Conservation (phyloP, 2,888 invertebrate genomes). For the Ichneumoninae sp. region DNA sequence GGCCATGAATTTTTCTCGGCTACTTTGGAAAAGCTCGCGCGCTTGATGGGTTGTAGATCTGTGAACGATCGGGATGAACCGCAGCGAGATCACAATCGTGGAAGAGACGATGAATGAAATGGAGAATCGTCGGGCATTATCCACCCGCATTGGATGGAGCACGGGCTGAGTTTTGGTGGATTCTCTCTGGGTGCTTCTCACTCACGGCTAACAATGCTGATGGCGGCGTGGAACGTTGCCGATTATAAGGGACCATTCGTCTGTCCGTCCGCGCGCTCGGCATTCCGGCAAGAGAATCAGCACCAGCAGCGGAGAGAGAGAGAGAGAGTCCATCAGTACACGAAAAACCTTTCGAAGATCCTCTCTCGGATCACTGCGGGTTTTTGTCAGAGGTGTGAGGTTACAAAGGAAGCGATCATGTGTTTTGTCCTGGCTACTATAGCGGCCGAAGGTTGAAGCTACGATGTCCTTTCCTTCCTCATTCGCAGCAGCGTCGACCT, state of each 20-base stretch:
- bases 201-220: conserved; percentile 45
- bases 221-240: conserved; percentile 75
- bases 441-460: conserved; percentile 10
- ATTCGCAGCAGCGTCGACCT: conserved; percentile 61
- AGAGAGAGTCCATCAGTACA: conserved; percentile 52
- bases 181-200: background rate
- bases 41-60: conserved; percentile 18
- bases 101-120: conserved; percentile 41
- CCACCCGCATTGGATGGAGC: conserved; percentile 33
- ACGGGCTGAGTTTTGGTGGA: conserved; percentile 15
- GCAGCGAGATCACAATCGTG: conserved; percentile 61
- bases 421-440: conserved; percentile 75
- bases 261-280: conserved; percentile 63
- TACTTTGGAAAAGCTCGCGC: conserved; percentile 15
- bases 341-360: conserved; percentile 73
- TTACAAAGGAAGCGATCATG: conserved; percentile 81
- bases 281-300: conserved; percentile 71
- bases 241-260: conserved; percentile 77
- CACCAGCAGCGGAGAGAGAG: conserved; percentile 32
- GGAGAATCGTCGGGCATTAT: conserved; percentile 46
- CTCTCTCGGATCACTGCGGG: conserved; percentile 70
- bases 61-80: conserved; percentile 35
- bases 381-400: conserved; percentile 82
- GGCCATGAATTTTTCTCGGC: conserved; percentile 10
- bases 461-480: conserved; percentile 63